Base-by-base conservation (phyloP, 2,797 vertebrate species). In the Varecia variegata region DNA sequence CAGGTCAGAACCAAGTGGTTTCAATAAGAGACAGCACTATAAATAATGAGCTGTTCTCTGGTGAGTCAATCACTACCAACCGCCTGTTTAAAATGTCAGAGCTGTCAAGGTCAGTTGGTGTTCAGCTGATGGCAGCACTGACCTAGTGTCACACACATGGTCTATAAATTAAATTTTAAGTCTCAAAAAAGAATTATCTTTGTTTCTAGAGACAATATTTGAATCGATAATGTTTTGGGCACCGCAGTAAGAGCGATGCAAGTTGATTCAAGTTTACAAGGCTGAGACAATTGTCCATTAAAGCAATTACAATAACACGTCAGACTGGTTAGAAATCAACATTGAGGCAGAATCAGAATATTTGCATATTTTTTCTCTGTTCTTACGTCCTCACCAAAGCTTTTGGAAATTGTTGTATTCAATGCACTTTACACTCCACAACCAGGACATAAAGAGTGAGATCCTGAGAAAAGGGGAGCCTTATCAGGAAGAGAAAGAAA, bases 151-250 rank as follows among this genome's bases (percentile, higher is more conserved):
- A 95, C 45, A 96, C 52, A 62, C 88, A 95, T 9, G 9, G 96
- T 98, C 95, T 97, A 35, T 93, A 98, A 98, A 98, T 98, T 97
- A 97, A 92, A 93, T 97, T 93, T 97, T 86, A 98, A 97, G 92
- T 96, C 87, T 98, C 88, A 96, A 71, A 68, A 94, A 94, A 97
- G 90, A 82, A 96, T 98, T 97, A 97, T 97, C 86, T 97, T 95
- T 60, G 18, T 96, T 97, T 98, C 94, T 87, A 97, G 86, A 83
- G 93, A 35, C 0, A 17, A 25, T 10, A 0, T 93, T 88, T 45
- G 56, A 97, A 97, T 97, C 97, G 88, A 97, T 98, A 96, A 1
- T 1, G 43, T 95, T 97, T 81, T 35, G 93, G 76, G 77, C 82
- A 93, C 38, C 94, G 27, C 76, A 67, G 79, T 89, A 17, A 81